These are phyloP conservation scores for Stegastes partitus DNA, from an alignment of 2,113 vertebrate species.

Conservation along the genomic window DNA sequence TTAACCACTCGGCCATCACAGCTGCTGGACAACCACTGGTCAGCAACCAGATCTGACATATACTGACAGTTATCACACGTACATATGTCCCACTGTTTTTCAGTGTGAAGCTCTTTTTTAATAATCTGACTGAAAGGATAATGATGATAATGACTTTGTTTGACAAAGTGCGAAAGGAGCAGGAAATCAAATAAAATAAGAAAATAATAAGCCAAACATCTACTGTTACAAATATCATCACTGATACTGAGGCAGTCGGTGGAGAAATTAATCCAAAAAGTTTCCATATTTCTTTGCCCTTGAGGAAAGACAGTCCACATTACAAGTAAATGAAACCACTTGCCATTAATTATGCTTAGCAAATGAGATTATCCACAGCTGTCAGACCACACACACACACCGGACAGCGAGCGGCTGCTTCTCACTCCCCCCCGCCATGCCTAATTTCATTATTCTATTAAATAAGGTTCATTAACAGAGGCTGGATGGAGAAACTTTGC, in stretches of 20 bases:
- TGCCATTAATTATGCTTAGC: slow-evolving; percentile 69
- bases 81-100: too few relatives aligned
- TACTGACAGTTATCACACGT: too few relatives aligned
- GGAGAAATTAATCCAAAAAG: slow-evolving; percentile 25
- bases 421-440: slow-evolving; percentile 47
- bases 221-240: neutral
- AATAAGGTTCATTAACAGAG: slow-evolving; percentile 70
- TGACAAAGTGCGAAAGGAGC: neutral
- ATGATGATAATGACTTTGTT: too few relatives aligned
- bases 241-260: neutral
- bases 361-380: slow-evolving; percentile 78
- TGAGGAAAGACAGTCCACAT: slow-evolving; percentile 65
- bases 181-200: neutral
- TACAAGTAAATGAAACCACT: slow-evolving; percentile 64
- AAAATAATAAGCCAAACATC: slow-evolving; percentile 1
- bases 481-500: slow-evolving; percentile 30
- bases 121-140: too few relatives aligned
- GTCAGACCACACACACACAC: slow-evolving; percentile 64
- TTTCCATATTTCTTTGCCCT: slow-evolving; percentile 69
- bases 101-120: too few relatives aligned
- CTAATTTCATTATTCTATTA: slow-evolving; percentile 78
- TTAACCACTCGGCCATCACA: too few relatives aligned
- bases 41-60: too few relatives aligned
- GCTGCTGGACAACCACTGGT: too few relatives aligned
- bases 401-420: slow-evolving; percentile 36